Base-by-base conservation (phyloP, 1,140 invertebrate genomes). In the Listronotus oregonensis region DNA sequence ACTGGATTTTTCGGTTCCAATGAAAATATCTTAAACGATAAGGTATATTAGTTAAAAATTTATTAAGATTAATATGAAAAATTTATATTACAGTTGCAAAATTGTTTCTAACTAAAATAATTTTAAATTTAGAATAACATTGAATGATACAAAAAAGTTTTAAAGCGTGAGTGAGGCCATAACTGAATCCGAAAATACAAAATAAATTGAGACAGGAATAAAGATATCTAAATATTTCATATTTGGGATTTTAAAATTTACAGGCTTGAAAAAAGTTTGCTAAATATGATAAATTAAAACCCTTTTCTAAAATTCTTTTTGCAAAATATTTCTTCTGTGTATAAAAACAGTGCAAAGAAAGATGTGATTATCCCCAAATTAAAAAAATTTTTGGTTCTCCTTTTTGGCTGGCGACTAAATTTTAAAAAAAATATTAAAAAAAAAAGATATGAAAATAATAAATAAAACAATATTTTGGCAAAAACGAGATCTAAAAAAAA, bases 141-240 rank as follows among this genome's bases (percentile, higher is more conserved):
- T 99, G 46, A 94, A 98, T 73, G 87, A 92, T 71, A 95, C 95
- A 0, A 98, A 99, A 77, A 10, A 97, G 93, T 65, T 90, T 93
- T 47, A 85, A 84, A 14, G 92, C 90, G 95, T 98, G 54, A 82
- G 85, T 1, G 80, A 85, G 10, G 92, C 96, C 0, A 82, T 99
- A 1, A 81, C 85, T 8, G 91, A 95, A 75, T 92, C 5, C 81
- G 0, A 77, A 84, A 39, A 77, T 96, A 0, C 89, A 91, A 73
- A 74, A 83, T 0, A 85, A 90, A 12, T 80, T 95, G 0, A 82
- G 87, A 7, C 83, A 87, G 57, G 89, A 96, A 69, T 88, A 93
- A 89, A 50, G 83, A 4, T 94, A 94, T 75, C 83, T 88, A 46
- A 85, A 89, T 0, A 81, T 95, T 14, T 91, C 95, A 0, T 80